These are phyloP conservation scores for Heliopora coerulea DNA, from an alignment of 92 coral and sea anemone species.

Conservation along the genomic window DNA sequence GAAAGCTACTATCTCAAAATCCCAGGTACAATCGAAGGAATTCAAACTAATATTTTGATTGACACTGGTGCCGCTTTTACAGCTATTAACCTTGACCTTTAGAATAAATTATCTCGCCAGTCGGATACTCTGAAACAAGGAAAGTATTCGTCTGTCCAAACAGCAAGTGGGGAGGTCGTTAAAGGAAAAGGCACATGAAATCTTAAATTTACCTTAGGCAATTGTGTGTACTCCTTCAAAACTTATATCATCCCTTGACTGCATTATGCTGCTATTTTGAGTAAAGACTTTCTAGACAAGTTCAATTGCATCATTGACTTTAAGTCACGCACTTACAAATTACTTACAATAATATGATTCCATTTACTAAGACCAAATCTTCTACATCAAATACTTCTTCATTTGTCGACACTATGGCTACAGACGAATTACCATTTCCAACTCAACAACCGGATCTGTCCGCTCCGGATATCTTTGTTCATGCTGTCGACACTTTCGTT, in stretches of 20 bases:
- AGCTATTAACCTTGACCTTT: not conserved
- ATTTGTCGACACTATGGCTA: too few species aligned
- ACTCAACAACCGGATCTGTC: not conserved
- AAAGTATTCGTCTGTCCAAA: not conserved
- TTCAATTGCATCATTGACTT: not conserved
- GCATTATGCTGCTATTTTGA: conserved; percentile 2
- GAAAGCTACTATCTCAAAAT: not conserved
- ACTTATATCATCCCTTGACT: not conserved
- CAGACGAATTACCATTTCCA: not conserved
- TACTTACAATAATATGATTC: not conserved
- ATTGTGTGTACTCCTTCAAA: not conserved
- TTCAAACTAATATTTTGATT: not conserved
- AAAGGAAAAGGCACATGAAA: not conserved
- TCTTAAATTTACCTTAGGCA: not conserved
- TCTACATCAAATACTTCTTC: too few species aligned
- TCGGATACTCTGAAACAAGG: not conserved
- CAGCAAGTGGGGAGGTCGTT: not conserved
- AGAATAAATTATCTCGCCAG: not conserved
- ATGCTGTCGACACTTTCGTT: conserved; percentile 26
- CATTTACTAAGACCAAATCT: not conserved
- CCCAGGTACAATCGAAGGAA: not conserved
- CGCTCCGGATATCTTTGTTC: not conserved
- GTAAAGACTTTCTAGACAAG: not conserved
- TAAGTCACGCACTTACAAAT: not conserved
- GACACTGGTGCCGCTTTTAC: conserved; percentile 7